Percentiles rank a stretch among this genome's conserved stretches.
Conservation (phyloP, 1,140 invertebrate genomes). For the Hyposmocoma kahamanoa region DNA sequence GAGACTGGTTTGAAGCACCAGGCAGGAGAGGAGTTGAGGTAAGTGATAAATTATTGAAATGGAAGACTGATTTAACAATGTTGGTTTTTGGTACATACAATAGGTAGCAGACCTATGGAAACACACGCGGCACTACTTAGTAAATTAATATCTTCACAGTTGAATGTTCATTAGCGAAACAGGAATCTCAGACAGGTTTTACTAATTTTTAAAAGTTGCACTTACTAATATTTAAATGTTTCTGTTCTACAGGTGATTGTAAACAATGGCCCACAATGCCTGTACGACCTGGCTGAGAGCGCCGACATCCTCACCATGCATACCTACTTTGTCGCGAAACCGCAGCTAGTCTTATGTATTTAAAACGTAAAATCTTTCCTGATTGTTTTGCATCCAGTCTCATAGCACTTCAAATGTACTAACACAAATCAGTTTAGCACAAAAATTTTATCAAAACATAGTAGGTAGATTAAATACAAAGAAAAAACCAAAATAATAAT, state of each 20-base stretch:
- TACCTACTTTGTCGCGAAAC: not conserved
- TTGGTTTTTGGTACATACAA: not conserved
- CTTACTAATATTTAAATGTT: not conserved
- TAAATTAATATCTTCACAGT: not conserved
- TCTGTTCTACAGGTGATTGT: not conserved
- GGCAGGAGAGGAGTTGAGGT: not conserved
- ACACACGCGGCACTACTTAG: not conserved
- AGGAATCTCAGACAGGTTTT: not conserved
- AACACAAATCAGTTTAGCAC: too few species aligned
- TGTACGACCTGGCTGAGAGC: not conserved
- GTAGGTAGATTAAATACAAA: too few species aligned
- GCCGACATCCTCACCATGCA: not conserved
- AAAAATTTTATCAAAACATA: too few species aligned
- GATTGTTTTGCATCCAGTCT: too few species aligned
- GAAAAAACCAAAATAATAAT: too few species aligned
- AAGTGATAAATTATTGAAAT: not conserved
- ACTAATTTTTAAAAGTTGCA: not conserved
- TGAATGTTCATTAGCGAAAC: not conserved
- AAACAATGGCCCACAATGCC: not conserved
- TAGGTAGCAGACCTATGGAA: not conserved
- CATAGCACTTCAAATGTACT: too few species aligned
- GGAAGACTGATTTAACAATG: not conserved
- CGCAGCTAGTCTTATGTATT: too few species aligned
- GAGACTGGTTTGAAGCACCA: not conserved
- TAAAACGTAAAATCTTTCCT: too few species aligned